Percentiles rank a stretch among this genome's conserved stretches.
These are phyloP conservation scores for Sminthurinus aureus DNA, from an alignment of 2,888 invertebrate genomes.

Conservation along the genomic window DNA sequence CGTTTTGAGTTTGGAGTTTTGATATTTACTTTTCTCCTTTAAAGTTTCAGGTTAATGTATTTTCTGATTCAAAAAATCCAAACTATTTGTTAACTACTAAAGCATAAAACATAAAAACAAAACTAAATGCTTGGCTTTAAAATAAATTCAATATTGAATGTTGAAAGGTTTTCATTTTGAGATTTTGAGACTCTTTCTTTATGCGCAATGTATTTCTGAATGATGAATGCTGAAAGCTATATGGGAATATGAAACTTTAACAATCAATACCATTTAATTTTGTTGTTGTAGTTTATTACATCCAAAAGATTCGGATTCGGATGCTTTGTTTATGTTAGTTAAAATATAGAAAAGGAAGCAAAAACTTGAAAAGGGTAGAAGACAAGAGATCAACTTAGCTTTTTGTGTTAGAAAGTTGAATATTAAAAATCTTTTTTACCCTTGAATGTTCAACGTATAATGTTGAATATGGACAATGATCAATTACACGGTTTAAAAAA, in stretches of 20 bases:
- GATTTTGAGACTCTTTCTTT: no score
- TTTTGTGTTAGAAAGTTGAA: conserved; percentile 13
- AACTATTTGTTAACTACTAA: no score
- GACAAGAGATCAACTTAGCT: not conserved
- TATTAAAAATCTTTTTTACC: conserved; percentile 12
- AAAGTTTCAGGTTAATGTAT: no score
- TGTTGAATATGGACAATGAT: conserved; percentile 13
- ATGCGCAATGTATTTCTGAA: not conserved
- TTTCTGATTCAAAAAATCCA: no score
- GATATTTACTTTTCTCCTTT: no score
- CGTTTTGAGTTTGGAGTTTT: no score
- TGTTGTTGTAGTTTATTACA: not conserved
- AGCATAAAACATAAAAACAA: no score
- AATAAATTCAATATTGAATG: no score
- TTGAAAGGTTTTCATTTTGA: no score
- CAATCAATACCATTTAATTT: not conserved
- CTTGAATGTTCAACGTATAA: not conserved
- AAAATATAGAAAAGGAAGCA: no score
- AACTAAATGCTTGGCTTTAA: no score
- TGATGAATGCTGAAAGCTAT: not conserved
- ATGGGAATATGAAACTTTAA: not conserved
- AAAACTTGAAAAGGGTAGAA: no score
- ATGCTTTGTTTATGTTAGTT: not conserved
- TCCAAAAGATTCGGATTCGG: not conserved
- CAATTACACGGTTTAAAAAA: conserved; percentile 22